These are phyloP conservation scores for Drosophila pseudotalamancana DNA, from an alignment of 2,888 invertebrate genomes.

Conservation along the genomic window DNA sequence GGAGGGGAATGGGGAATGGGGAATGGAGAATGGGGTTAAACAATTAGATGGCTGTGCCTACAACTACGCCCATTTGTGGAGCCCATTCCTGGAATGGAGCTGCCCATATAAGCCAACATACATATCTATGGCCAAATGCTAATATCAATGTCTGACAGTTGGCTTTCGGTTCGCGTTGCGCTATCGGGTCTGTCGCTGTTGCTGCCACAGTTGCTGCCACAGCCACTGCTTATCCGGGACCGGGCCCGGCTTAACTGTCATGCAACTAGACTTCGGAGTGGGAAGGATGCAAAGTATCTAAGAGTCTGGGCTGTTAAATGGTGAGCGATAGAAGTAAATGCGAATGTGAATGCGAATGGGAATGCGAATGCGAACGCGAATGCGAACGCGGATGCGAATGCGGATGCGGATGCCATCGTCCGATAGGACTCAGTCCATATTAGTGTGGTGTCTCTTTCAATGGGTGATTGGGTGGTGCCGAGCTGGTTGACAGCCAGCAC, in stretches of 20 bases:
- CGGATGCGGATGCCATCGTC: constrained; percentile 29
- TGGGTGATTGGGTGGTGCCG: not conserved
- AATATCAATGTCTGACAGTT: constrained; percentile 76
- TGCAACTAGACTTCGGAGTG: constrained; percentile 69
- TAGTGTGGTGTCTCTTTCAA: constrained; percentile 17
- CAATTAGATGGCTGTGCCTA: constrained; percentile 20
- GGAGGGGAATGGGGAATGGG: too few species aligned
- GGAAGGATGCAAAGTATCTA: constrained; percentile 57
- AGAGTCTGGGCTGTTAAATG: constrained; percentile 61
- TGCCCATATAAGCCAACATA: constrained; percentile 40
- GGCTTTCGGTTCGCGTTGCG: constrained; percentile 60
- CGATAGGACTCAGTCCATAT: constrained; percentile 35
- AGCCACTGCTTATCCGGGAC: constrained; percentile 60
- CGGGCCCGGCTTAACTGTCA: constrained; percentile 72
- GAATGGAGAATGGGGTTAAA: too few species aligned
- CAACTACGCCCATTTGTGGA: not conserved
- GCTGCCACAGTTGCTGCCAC: constrained; percentile 11
- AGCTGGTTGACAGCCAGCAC: constrained; percentile 14
- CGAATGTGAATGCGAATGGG: constrained; percentile 20
- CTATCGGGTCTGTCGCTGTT: constrained; percentile 12
- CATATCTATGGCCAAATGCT: constrained; percentile 72
- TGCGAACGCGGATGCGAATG: too few species aligned
- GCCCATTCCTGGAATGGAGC: not conserved
- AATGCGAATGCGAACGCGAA: constrained; percentile 2
- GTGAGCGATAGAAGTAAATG: constrained; percentile 52